Percentiles rank a stretch among this genome's conserved stretches.
These are phyloP conservation scores for Cynopterus sphinx DNA, from an alignment of 2,797 vertebrate genomes.

Conservation along the genomic window DNA sequence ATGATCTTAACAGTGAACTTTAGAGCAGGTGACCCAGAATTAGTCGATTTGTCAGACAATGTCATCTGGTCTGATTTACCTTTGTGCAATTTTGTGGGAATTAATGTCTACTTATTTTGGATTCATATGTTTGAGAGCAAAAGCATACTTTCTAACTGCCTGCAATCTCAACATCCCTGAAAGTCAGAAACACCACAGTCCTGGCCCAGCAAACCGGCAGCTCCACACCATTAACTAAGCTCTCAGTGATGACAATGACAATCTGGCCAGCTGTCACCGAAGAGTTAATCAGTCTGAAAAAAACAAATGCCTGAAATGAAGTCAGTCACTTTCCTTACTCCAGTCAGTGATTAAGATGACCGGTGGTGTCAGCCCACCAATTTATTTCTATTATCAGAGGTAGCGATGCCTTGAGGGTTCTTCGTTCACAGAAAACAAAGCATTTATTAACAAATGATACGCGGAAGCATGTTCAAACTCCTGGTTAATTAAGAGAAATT, in stretches of 20 bases:
- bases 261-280: neutral
- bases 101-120: neutral
- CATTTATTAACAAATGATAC: constrained; percentile 48
- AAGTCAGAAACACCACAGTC: neutral
- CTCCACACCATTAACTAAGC: neutral
- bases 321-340: neutral
- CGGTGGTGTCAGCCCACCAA: neutral
- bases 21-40: constrained; percentile 79
- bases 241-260: neutral
- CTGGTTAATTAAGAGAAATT: neutral
- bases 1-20: constrained; percentile 81
- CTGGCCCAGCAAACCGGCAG: neutral
- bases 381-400: constrained; percentile 44
- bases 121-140: neutral
- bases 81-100: neutral
- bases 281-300: constrained; percentile 54
- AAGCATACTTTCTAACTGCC: neutral
- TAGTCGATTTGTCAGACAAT: constrained; percentile 77
- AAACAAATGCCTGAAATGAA: constrained; percentile 32
- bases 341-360: constrained; percentile 50
- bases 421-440: constrained; percentile 34
- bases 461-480: constrained; percentile 21
- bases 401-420: neutral
- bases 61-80: neutral
- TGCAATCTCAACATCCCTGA: neutral